phyloP scores from a whole-genome alignment of 2,113 vertebrate genomes.

The Sinocyclocheilus anshuiensis region DNA sequence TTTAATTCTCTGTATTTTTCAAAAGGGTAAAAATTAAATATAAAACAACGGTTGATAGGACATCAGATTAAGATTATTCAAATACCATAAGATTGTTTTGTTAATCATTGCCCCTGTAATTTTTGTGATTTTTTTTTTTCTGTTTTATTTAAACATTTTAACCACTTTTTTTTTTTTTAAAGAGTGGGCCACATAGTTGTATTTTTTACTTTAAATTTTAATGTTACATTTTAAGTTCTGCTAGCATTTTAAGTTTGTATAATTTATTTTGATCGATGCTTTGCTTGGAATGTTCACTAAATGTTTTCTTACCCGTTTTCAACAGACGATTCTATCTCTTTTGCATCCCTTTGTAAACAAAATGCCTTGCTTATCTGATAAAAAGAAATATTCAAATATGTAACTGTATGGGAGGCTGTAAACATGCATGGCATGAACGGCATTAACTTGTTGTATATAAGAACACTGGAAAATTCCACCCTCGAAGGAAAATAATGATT shows the following conservation, averaged over 20 bases:
- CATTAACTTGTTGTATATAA: constrained; percentile 36
- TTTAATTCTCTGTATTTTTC: background rate
- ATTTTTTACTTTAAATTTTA: background rate
- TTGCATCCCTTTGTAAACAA: constrained; percentile 5
- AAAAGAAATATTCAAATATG: constrained; percentile 29
- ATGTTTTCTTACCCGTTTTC: background rate
- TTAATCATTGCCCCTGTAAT: background rate
- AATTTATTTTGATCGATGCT: background rate
- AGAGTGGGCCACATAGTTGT: background rate
- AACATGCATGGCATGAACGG: constrained; percentile 29
- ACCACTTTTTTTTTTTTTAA: background rate
- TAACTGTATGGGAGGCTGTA: background rate
- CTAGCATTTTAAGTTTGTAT: constrained; percentile 29
- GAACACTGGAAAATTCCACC: constrained; percentile 47
- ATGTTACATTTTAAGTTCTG: constrained; percentile 13
- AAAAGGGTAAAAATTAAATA: background rate
- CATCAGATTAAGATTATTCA: background rate
- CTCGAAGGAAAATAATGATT: constrained; percentile 6
- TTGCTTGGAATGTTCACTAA: background rate
- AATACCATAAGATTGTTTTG: background rate
- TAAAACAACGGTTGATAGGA: background rate
- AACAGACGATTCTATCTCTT: background rate
- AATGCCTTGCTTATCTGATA: constrained; percentile 38
- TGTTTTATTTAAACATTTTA: constrained; percentile 10
- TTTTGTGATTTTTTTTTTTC: background rate